These are phyloP conservation scores for Leptobrachium leishanense DNA, from an alignment of 2,113 vertebrate species.

Conservation along the genomic window DNA sequence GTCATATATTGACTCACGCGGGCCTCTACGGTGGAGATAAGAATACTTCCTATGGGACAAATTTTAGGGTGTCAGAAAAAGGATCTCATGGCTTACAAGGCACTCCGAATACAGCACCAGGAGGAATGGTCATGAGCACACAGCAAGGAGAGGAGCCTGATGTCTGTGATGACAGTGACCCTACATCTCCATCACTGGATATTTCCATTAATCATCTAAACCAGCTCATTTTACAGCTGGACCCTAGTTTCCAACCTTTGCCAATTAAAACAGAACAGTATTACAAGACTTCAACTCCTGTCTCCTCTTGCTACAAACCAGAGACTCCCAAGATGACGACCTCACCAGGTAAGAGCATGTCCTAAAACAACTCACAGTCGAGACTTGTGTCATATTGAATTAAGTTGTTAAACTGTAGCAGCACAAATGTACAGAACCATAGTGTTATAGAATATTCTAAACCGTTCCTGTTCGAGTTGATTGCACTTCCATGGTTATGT, in stretches of 20 bases:
- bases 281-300: slow-evolving; percentile 10
- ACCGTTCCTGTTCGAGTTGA: no score
- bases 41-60: not conserved
- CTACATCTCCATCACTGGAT: slow-evolving; percentile 63
- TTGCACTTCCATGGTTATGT: no score
- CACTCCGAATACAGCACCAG: not conserved
- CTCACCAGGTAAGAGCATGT: slow-evolving; percentile 51
- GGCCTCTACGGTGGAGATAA: not conserved
- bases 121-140: not conserved
- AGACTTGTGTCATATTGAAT: no score
- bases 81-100: not conserved
- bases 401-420: no score
- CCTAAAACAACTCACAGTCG: not conserved
- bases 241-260: slow-evolving; percentile 75
- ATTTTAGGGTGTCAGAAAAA: fast-evolving
- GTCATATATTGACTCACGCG: not conserved
- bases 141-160: not conserved
- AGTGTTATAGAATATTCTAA: no score
- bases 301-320: fast-evolving
- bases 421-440: no score
- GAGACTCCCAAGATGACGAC: slow-evolving; percentile 29
- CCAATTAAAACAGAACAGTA: fast-evolving
- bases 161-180: not conserved
- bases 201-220: slow-evolving; percentile 76
- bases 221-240: slow-evolving; percentile 78